phyloP scores from a whole-genome alignment of 2,113 vertebrate species.

The Crotalus horridus region DNA sequence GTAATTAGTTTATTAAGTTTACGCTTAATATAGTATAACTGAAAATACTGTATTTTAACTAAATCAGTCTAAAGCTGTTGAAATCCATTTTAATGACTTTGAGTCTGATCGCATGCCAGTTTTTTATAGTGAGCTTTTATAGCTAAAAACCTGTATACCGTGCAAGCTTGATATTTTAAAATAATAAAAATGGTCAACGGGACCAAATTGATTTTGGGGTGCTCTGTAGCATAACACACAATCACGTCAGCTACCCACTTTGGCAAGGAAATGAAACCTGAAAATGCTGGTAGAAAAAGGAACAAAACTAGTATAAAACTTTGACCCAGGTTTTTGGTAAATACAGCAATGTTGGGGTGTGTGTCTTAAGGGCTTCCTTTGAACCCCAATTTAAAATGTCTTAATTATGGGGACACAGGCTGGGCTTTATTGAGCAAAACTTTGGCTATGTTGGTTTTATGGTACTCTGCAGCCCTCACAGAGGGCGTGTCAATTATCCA shows the following conservation, averaged over 20 bases:
- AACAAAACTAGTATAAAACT: not conserved
- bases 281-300: not conserved
- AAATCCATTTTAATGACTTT: not conserved
- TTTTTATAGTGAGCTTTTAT: not conserved
- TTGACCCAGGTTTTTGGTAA: not conserved
- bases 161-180: not conserved
- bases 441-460: not conserved
- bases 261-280: not conserved
- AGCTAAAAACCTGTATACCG: not conserved
- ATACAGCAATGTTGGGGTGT: not conserved
- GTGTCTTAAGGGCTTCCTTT: not conserved
- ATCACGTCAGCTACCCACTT: not conserved
- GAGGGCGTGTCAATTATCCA: not conserved
- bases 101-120: not conserved
- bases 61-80: not conserved
- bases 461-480: not conserved
- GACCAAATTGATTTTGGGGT: not conserved
- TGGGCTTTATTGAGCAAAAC: not conserved
- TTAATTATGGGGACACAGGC: not conserved
- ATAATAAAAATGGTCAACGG: not conserved
- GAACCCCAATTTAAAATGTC: not conserved
- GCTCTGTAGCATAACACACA: not conserved
- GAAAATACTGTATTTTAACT: not conserved
- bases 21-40: not conserved
- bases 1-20: not conserved